Percentiles rank a stretch among this genome's conserved stretches.
Conservation (phyloP, 1,140 invertebrate genomes). For the Lucilia sericata region DNA sequence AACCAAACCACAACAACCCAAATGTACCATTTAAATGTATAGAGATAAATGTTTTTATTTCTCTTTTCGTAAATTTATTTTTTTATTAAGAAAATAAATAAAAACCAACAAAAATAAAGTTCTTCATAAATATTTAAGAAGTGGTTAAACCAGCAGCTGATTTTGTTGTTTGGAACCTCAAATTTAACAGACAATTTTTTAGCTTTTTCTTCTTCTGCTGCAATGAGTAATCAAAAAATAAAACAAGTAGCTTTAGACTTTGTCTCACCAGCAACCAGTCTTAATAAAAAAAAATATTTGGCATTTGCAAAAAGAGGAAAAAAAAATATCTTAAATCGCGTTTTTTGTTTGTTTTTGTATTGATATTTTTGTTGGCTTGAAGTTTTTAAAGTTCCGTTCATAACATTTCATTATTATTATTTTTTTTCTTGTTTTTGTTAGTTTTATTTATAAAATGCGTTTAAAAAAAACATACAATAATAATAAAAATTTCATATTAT, state of each 20-base stretch:
- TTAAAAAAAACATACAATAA: neutral
- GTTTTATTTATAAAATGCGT: conserved; percentile 4
- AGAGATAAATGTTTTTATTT: no score
- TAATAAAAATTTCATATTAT: neutral
- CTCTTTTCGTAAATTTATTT: no score
- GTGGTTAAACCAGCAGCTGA: conserved; percentile 5
- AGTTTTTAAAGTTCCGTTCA: neutral
- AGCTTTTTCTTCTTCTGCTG: neutral
- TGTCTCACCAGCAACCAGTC: no score
- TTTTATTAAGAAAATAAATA: no score
- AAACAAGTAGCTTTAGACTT: no score
- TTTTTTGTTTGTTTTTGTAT: neutral
- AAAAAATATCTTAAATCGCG: neutral
- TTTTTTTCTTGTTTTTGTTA: neutral
- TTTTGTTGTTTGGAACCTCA: neutral
- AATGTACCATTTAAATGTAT: neutral
- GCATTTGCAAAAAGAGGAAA: neutral
- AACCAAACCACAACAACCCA: neutral
- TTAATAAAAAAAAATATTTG: neutral
- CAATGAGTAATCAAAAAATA: neutral
- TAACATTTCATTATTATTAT: neutral
- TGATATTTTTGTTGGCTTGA: neutral
- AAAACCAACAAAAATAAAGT: neutral
- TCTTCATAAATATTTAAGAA: neutral
- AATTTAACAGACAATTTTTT: neutral